Evolutionary conservation across 2,888 invertebrate species (phyloP).

Genomic region (Tachystola acroxantha): DNA sequence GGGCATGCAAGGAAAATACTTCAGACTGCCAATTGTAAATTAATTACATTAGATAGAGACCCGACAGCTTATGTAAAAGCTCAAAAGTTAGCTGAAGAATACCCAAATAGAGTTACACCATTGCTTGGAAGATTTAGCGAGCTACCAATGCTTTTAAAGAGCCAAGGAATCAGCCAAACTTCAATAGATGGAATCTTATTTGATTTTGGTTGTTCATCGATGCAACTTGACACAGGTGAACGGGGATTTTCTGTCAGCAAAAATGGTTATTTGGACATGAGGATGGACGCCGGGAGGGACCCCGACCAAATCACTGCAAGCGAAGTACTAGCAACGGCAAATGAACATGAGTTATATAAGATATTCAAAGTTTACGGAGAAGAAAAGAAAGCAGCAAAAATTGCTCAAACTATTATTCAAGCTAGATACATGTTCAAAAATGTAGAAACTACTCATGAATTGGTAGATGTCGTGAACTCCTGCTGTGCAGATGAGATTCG

Average conservation of each 20-base stretch:
- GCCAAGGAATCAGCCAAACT: slow-evolving; percentile 76
- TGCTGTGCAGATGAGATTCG: slow-evolving; percentile 77
- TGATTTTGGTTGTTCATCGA: slow-evolving; percentile 96
- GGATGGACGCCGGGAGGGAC: slow-evolving; percentile 90
- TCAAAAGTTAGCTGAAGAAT: slow-evolving; percentile 79
- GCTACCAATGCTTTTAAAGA: slow-evolving; percentile 81
- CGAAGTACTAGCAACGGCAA: slow-evolving; percentile 89
- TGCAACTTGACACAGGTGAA: slow-evolving; percentile 91
- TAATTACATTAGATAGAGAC: slow-evolving; percentile 93
- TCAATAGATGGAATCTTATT: slow-evolving; percentile 92
- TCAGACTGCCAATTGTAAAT: slow-evolving; percentile 80
- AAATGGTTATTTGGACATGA: slow-evolving; percentile 95
- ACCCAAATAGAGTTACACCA: slow-evolving; percentile 86
- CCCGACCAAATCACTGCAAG: slow-evolving; percentile 89
- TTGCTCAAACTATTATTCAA: slow-evolving; percentile 92
- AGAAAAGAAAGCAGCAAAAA: slow-evolving; percentile 90
- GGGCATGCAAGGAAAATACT: slow-evolving; percentile 90
- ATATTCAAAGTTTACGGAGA: slow-evolving; percentile 96
- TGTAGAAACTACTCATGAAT: slow-evolving; percentile 89
- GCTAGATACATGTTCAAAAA: slow-evolving; percentile 85
- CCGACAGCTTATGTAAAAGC: slow-evolving; percentile 87
- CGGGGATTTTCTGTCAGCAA: slow-evolving; percentile 92
- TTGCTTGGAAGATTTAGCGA: slow-evolving; percentile 93
- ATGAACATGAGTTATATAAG: slow-evolving; percentile 86
- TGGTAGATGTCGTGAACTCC: slow-evolving; percentile 85